Conservation (phyloP, 1,140 invertebrate species). For the Hormaphis cornu region DNA sequence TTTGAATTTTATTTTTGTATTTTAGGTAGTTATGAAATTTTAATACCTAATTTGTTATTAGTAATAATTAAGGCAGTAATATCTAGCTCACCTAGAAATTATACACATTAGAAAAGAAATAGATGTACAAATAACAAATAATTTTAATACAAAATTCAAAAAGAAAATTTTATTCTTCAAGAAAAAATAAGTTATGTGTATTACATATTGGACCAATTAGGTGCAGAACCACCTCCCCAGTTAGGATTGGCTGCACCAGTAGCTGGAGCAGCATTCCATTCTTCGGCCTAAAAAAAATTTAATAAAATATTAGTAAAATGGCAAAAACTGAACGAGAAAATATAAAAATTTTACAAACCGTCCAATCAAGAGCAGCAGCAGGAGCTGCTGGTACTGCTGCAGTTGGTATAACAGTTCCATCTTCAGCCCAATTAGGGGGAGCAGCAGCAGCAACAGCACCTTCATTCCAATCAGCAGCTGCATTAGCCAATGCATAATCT, state of each 20-base stretch:
- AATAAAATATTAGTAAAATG: neutral
- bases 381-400: conserved; percentile 38
- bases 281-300: conserved; percentile 16
- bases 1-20: no score
- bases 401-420: conserved; percentile 46
- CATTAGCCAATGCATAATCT: conserved; percentile 43
- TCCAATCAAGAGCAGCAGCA: conserved; percentile 35
- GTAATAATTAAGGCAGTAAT: no score
- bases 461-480: conserved; percentile 41
- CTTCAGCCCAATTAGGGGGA: conserved; percentile 44
- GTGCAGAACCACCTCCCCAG: conserved; percentile 28
- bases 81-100: no score
- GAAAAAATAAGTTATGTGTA: conserved; percentile 5
- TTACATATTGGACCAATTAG: conserved; percentile 26
- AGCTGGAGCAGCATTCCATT: conserved; percentile 18
- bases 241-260: conserved; percentile 10
- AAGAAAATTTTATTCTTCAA: conserved; percentile 13
- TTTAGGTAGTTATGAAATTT: no score
- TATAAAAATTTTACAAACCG: neutral
- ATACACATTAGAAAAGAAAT: no score
- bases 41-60: no score
- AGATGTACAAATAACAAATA: no score
- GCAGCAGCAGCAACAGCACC: conserved; percentile 46
- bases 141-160: neutral
- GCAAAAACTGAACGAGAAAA: neutral